Percentiles rank a stretch among this genome's conserved stretches.
Conservation (phyloP, 2,797 vertebrate species). For the Adelosebastes latens region DNA sequence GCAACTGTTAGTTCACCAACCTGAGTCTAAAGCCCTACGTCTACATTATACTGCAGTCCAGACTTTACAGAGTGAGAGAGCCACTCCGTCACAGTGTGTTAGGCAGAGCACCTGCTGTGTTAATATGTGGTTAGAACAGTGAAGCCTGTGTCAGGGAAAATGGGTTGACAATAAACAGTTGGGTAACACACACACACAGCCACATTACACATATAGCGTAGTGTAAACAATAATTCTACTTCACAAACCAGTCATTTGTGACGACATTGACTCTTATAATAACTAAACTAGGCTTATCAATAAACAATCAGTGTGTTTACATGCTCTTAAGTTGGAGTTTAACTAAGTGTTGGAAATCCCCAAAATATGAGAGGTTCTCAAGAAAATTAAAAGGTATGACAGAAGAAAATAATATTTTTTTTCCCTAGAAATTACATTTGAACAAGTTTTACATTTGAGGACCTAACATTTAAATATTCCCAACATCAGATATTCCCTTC, state of each 20-base stretch:
- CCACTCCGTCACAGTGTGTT: conserved; percentile 15
- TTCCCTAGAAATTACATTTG: background rate
- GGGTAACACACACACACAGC: background rate
- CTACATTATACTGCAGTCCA: conserved; percentile 44
- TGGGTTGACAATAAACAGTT: background rate
- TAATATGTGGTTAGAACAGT: conserved; percentile 34
- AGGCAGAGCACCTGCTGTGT: conserved; percentile 43
- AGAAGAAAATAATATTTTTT: background rate
- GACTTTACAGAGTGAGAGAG: conserved; percentile 39
- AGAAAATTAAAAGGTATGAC: background rate
- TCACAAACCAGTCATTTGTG: background rate
- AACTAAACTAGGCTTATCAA: background rate
- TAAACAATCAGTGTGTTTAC: background rate
- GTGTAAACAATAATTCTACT: background rate
- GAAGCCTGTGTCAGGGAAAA: conserved; percentile 11
- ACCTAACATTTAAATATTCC: background rate
- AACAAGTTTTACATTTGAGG: background rate
- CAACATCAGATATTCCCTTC: background rate
- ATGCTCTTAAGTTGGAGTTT: background rate
- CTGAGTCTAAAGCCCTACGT: conserved; percentile 42
- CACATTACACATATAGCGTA: background rate
- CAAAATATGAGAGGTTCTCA: background rate
- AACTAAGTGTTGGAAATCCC: background rate
- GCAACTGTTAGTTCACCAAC: conserved; percentile 93
- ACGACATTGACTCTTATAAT: background rate